Base-by-base conservation (phyloP, 2,888 invertebrate genomes). In the Eupithecia subumbrata region DNA sequence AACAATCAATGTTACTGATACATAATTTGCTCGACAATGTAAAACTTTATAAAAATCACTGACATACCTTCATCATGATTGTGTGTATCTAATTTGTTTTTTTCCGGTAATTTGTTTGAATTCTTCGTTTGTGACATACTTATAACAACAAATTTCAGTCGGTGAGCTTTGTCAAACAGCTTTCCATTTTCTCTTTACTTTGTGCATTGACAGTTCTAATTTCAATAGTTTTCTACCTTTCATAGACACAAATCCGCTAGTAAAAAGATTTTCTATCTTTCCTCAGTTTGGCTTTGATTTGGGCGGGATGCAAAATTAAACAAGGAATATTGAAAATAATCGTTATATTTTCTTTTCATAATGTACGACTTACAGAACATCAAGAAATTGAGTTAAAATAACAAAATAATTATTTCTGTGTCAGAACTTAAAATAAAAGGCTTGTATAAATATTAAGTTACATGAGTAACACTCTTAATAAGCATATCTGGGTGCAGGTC, bases 111-210 rank as follows among this genome's bases (percentile, higher is more conserved):
- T 92, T 92, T 93, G 82, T 90, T 86, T 86, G 86, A 87, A 91
- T 92, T 93, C 91, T 90, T 94, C 89, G 91, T 90, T 84, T 91
- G 82, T 92, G 94, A 94, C 95, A 95, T 95, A 92, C 91, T 93
- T 90, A 84, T 87, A 90, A 94, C 94, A 91, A 91, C 89, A 90
- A 95, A 94, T 95, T 94, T 95, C 92, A 93, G 88, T 90, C 88
- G 89, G 89, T 88, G 86, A 90, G 85, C 88, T 89, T 91, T 92
- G 92, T 93, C 92, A 92, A 93, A 93, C 89, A 86, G 85, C 89
- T 91, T 90, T 90, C 87, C 90, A 91, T 92, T 92, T 91, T 90
- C 86, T 89, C 87, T 88, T 87, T 87, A 85, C 82, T 81, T 80
- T 79, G 84, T 84, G 79, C 78, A 79, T 82, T 91, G 92, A 92